Conservation (phyloP, 2,797 vertebrate species). For the Tapera naevia region DNA sequence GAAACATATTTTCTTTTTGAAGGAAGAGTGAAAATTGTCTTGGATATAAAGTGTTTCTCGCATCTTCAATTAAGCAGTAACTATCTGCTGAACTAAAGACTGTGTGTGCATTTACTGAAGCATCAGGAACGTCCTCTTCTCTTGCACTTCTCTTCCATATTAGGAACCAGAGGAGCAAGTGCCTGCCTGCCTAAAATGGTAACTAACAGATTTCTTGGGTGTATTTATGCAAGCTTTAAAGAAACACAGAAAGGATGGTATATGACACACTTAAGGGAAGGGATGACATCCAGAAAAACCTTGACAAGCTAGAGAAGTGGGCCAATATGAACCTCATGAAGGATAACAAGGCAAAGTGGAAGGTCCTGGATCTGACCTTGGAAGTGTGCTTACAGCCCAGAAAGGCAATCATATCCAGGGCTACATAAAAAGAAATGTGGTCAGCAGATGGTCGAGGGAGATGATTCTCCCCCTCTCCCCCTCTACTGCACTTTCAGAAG, state of each 20-base stretch:
- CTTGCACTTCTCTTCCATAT: not conserved
- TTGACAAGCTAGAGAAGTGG: not conserved
- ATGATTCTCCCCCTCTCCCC: not conserved
- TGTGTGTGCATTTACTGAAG: not conserved
- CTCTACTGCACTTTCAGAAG: not conserved
- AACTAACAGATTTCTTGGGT: not conserved
- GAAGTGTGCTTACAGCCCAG: not conserved
- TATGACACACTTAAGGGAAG: not conserved
- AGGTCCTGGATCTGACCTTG: not conserved
- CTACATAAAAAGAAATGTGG: not conserved
- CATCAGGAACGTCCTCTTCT: not conserved
- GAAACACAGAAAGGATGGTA: not conserved
- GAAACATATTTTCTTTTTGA: not conserved
- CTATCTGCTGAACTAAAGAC: not conserved
- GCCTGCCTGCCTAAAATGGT: not conserved
- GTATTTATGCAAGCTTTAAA: not conserved
- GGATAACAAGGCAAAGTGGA: not conserved
- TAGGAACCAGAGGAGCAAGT: not conserved
- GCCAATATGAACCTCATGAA: not conserved
- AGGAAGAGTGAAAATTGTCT: not conserved
- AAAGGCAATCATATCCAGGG: fast-evolving
- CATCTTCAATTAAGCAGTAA: not conserved
- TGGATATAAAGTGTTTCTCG: not conserved
- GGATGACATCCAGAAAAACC: not conserved
- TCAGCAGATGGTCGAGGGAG: not conserved